These are phyloP conservation scores for Tupaia tana DNA, from an alignment of 2,113 vertebrate genomes.

Conservation along the genomic window DNA sequence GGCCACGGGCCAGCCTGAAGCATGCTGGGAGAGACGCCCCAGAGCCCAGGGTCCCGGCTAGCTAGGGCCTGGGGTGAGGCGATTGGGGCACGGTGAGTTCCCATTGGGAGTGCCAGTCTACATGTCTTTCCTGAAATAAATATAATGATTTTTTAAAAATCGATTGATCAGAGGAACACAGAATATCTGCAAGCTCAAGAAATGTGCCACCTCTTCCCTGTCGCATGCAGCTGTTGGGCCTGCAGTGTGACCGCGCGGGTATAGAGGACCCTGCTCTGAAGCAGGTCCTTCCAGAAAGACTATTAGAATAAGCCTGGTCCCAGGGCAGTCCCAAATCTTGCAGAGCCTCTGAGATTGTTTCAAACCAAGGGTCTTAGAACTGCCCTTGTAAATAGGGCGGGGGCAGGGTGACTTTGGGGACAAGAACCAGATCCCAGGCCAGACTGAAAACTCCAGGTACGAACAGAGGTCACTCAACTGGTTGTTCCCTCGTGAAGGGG, in stretches of 20 bases:
- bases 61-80: too few species aligned
- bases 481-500: too few species aligned
- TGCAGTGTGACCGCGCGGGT: neutral
- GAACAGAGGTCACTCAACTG: neutral
- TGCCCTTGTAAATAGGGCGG: neutral
- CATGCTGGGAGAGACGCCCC: too few species aligned
- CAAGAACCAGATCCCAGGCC: neutral
- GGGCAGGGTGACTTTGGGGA: neutral
- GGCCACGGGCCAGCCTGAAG: too few species aligned
- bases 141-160: too few species aligned
- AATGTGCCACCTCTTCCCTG: neutral
- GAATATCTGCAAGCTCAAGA: neutral
- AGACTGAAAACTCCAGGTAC: neutral
- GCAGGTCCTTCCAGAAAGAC: neutral
- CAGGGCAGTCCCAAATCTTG: neutral
- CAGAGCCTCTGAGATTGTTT: neutral
- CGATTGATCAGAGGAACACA: neutral
- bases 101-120: too few species aligned
- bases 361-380: neutral
- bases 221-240: too few species aligned
- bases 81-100: too few species aligned
- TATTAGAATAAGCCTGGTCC: neutral
- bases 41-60: too few species aligned
- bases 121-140: too few species aligned
- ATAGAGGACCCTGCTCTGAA: neutral